phyloP scores from a whole-genome alignment of 2,888 invertebrate genomes.

The Cerceris rybyensis region DNA sequence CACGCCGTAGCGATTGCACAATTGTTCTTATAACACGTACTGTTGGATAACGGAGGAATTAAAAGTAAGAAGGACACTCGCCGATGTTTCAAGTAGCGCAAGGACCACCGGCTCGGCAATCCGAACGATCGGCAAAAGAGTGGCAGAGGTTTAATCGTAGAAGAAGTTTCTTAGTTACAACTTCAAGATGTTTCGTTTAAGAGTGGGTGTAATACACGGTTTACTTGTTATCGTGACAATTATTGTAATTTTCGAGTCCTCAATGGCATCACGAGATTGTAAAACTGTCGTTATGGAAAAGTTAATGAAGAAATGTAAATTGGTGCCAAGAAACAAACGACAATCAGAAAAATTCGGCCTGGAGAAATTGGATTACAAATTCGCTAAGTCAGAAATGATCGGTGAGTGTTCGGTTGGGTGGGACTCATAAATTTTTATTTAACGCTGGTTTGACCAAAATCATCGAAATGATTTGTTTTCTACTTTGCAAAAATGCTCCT shows the following conservation, averaged over 20 bases:
- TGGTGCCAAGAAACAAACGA: constrained; percentile 35
- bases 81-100: constrained; percentile 29
- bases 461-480: too few relatives aligned
- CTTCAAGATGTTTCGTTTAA: constrained; percentile 3
- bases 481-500: too few relatives aligned
- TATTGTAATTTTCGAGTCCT: background rate
- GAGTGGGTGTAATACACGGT: background rate
- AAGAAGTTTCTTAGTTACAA: background rate
- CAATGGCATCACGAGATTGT: constrained; percentile 31
- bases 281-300: constrained; percentile 41
- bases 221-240: constrained; percentile 10
- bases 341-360: constrained; percentile 16
- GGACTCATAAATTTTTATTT: background rate
- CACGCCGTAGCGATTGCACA: constrained; percentile 46
- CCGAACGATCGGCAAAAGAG: background rate
- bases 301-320: constrained; percentile 40
- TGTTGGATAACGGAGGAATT: constrained; percentile 55
- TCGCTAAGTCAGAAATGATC: background rate
- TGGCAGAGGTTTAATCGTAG: background rate
- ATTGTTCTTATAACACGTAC: constrained; percentile 55
- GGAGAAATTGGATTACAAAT: background rate
- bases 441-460: background rate
- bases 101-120: constrained; percentile 23
- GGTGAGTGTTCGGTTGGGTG: constrained; percentile 7
- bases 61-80: constrained; percentile 47